Evolutionary conservation across 2,113 vertebrate genomes (phyloP).

Genomic region (Nansenia antarctica): DNA sequence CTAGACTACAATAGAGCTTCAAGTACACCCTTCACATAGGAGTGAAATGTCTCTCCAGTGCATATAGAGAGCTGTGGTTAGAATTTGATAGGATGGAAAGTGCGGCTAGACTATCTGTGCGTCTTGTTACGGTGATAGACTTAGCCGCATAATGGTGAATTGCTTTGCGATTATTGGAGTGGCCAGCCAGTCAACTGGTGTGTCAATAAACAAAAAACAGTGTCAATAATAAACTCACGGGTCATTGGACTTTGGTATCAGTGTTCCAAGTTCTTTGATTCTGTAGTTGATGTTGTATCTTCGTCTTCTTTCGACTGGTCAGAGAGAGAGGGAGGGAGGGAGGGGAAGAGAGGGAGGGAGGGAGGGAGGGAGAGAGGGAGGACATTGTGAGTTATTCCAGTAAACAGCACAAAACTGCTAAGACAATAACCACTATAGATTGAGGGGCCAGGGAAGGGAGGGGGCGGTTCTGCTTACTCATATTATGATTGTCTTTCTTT

Average conservation of each 20-base stretch:
- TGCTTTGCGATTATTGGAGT: not conserved
- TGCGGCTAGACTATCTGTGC: conserved; percentile 18
- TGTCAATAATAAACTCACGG: conserved; percentile 85
- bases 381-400: not conserved
- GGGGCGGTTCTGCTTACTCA: conserved; percentile 89
- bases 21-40: conserved; percentile 63
- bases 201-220: conserved; percentile 18
- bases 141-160: not conserved
- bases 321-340: conserved; percentile 1
- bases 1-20: conserved; percentile 48
- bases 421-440: not conserved
- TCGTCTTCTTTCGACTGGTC: conserved; percentile 93
- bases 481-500: conserved; percentile 98
- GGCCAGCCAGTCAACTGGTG: not conserved
- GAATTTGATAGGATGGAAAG: conserved; percentile 35
- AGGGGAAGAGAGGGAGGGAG: not conserved
- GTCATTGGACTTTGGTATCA: conserved; percentile 98
- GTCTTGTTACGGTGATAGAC: conserved; percentile 2
- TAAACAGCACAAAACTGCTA: not conserved
- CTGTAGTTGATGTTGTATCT: conserved; percentile 99
- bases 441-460: too few relatives aligned
- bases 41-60: conserved; percentile 50
- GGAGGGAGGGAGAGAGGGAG: not conserved
- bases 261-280: conserved; percentile 97
- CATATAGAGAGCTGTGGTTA: conserved; percentile 34